Conservation (phyloP, 2,797 vertebrate species). For the Cyclura pinguis region DNA sequence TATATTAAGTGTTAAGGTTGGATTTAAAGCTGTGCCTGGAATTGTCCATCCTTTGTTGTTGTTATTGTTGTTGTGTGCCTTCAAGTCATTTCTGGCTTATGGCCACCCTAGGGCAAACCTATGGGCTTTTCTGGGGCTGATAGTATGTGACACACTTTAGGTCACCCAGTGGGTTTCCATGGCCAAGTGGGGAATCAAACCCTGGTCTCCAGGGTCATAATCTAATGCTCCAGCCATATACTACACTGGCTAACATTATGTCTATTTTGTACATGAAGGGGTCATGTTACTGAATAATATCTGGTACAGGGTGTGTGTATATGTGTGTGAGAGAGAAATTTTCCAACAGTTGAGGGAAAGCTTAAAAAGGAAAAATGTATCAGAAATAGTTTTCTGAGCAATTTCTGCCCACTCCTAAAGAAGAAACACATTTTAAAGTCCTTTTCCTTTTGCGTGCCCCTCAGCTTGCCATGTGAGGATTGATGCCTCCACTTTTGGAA, state of each 20-base stretch:
- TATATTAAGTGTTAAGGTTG: too few species aligned
- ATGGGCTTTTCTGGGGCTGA: too few species aligned
- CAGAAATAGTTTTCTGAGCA: neutral
- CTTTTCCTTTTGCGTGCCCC: neutral
- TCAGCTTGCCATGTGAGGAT: neutral
- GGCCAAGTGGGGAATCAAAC: too few species aligned
- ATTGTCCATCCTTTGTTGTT: neutral
- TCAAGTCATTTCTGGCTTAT: neutral
- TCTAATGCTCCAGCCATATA: too few species aligned
- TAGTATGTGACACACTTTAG: too few species aligned
- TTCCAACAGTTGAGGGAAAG: neutral
- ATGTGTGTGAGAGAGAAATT: neutral
- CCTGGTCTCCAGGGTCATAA: too few species aligned
- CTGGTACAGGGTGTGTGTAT: too few species aligned
- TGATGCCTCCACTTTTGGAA: slow-evolving; percentile 25
- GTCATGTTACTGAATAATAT: neutral
- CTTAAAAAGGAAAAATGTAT: slow-evolving; percentile 1
- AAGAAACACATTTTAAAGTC: neutral
- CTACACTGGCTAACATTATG: too few species aligned
- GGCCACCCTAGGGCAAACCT: too few species aligned
- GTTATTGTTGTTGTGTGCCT: neutral
- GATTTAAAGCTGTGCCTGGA: neutral
- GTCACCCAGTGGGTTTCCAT: too few species aligned
- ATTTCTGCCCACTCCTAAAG: neutral
- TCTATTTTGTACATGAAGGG: too few species aligned